Percentiles rank a stretch among this genome's conserved stretches.
Evolutionary conservation across 2,888 invertebrate species (phyloP).

Genomic region (Elegia similella): DNA sequence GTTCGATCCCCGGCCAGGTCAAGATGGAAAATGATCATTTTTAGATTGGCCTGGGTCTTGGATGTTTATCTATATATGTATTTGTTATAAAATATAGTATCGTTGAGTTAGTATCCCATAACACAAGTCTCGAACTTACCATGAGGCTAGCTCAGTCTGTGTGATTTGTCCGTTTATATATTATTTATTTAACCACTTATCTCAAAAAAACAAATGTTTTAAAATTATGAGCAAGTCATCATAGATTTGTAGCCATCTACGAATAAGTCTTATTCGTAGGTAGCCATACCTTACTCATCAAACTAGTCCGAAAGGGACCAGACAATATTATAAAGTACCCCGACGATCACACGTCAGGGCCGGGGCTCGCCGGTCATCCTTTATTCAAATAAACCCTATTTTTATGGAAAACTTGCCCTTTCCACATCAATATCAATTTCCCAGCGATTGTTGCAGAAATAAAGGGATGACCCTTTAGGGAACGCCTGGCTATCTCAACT

Average conservation of each 20-base stretch:
- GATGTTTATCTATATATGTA: no score
- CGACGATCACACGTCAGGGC: conserved; percentile 62
- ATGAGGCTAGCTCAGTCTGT: no score
- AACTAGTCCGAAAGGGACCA: conserved; percentile 39
- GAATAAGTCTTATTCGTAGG: no score
- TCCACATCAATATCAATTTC: conserved; percentile 82
- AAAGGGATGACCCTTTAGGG: conserved; percentile 81
- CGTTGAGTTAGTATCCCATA: no score
- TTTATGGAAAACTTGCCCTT: conserved; percentile 81
- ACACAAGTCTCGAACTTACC: no score
- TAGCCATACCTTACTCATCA: conserved; percentile 46
- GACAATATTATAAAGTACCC: conserved; percentile 73
- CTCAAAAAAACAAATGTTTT: not conserved
- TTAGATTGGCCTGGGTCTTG: no score
- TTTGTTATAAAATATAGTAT: no score
- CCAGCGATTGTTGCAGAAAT: conserved; percentile 80
- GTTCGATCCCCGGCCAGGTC: no score
- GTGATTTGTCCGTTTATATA: no score
- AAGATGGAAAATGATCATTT: no score
- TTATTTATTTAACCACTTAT: no score
- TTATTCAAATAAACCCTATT: conserved; percentile 82
- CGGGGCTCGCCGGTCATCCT: conserved; percentile 69
- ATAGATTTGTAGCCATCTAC: conserved; percentile 41
- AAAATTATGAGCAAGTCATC: conserved; percentile 36
- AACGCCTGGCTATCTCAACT: conserved; percentile 69